Evolutionary conservation across 2,888 invertebrate species (phyloP).

Genomic region (Drosophila parthenogenetica): DNA sequence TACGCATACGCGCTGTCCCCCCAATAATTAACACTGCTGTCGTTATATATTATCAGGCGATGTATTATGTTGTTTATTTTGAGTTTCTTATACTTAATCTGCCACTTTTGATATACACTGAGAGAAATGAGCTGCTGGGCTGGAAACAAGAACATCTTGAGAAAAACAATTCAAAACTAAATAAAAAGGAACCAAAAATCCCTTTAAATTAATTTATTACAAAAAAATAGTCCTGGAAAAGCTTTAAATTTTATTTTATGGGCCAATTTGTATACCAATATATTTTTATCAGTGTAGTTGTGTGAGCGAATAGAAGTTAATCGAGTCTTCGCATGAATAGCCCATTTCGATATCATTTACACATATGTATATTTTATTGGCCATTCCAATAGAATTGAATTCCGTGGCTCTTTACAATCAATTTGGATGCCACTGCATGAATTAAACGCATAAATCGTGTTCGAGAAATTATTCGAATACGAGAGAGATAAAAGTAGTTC

Average conservation of each 20-base stretch:
- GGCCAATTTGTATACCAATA: too few relatives aligned
- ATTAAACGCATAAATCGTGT: slow-evolving; percentile 36
- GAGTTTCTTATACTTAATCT: slow-evolving; percentile 19
- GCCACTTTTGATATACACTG: not conserved
- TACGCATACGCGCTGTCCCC: slow-evolving; percentile 50
- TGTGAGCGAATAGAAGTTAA: not conserved
- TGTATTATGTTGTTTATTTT: slow-evolving; percentile 19
- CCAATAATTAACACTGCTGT: slow-evolving; percentile 54
- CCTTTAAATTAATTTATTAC: too few relatives aligned
- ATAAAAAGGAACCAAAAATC: too few relatives aligned
- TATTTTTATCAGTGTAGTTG: not conserved
- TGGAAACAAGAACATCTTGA: not conserved
- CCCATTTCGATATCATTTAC: slow-evolving; percentile 11
- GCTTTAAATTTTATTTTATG: too few relatives aligned
- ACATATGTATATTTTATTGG: slow-evolving; percentile 34
- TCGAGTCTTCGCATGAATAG: not conserved
- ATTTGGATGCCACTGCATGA: slow-evolving; percentile 38
- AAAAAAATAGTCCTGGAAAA: too few relatives aligned
- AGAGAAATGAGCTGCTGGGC: not conserved
- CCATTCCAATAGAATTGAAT: slow-evolving; percentile 38
- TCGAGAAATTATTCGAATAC: slow-evolving; percentile 34
- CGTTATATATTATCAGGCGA: slow-evolving; percentile 34
- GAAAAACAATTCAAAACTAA: too few relatives aligned
- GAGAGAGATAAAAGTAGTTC: slow-evolving; percentile 60
- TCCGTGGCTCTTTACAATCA: slow-evolving; percentile 33